Conservation (phyloP, 2,797 vertebrate species). For the Sciurus vulgaris region DNA sequence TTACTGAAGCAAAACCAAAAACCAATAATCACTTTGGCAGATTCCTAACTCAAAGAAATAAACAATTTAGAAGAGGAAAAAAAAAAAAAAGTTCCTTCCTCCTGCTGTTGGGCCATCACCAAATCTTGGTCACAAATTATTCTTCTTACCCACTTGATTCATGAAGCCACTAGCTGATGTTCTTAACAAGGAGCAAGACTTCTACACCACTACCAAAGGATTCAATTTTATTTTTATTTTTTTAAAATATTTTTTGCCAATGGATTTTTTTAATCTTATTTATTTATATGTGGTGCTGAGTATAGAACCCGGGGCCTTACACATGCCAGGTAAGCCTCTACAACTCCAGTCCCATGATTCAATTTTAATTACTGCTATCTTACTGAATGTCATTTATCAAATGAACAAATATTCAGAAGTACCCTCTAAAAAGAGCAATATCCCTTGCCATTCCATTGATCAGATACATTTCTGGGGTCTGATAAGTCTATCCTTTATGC, state of each 20-base stretch:
- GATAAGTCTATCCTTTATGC: background rate
- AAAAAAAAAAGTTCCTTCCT: background rate
- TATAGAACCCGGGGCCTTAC: no score
- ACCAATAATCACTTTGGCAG: background rate
- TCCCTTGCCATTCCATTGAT: background rate
- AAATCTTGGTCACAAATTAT: background rate
- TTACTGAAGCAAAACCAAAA: constrained; percentile 7
- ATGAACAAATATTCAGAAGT: background rate
- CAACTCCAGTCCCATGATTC: background rate
- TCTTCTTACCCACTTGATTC: background rate
- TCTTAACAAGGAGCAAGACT: background rate
- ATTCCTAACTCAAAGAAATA: constrained; percentile 18
- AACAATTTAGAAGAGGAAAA: background rate
- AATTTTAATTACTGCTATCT: background rate
- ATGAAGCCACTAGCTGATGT: background rate
- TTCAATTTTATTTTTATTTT: background rate
- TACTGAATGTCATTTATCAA: background rate
- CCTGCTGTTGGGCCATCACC: background rate
- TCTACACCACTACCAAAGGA: background rate
- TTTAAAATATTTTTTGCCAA: no score
- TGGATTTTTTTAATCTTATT: no score
- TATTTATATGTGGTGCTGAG: no score
- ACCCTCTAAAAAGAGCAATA: background rate
- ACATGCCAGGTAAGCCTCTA: no score
- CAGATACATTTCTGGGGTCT: background rate